Evolutionary conservation across 2,113 vertebrate species (phyloP), one percentile per base, ranked within the genome.

Genomic region (Probosciger aterrimus): DNA sequence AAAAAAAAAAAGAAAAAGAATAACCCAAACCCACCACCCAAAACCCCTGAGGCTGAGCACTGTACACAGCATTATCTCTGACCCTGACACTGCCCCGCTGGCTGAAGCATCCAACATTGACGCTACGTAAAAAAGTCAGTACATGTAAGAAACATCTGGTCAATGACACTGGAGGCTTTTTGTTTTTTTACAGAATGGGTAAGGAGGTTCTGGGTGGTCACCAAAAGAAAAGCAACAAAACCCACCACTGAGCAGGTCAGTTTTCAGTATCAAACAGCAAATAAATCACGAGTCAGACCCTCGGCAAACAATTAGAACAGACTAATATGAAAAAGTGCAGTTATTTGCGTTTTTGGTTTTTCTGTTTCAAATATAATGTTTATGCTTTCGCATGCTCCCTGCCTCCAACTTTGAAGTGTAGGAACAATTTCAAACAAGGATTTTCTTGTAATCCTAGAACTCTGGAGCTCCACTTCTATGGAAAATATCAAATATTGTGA

Each of bases 61-160:
- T 27, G 65, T 87, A 92, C 88, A 93, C 88, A 93, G 31, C 41
- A 41, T 92, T 95, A 92, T 95, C 95, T 93, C 69, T 84, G 91
- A 92, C 86, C 86, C 80, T 86, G 80, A 95, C 76, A 55, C 47
- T 86, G 93, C 62, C 69, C 90, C 71, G 15, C 55, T 84, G 88
- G 79, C 90, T 81, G 71, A 82, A 75, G 79, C 69, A 96, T 81
- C 90, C 74, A 95, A 93, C 47, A 47, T 84, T 93, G 91, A 93
- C 81, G 79, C 83, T 33, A 33, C 12, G 39, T 52, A 71, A 82
- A 92, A 86, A 86, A 87, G 69, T 37, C 15, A 2, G 69, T 44
- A 57, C 75, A 69, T 69, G 65, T 44, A 89, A 88, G 68, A 96
- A 96, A 94, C 92, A 93, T 83, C 86, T 90, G 88, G 85, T 81